A percentile compares a stretch with the other conserved stretches of the same genome.
phyloP scores from a whole-genome alignment of 2,888 invertebrate species.

The Drosophila peninsularis region DNA sequence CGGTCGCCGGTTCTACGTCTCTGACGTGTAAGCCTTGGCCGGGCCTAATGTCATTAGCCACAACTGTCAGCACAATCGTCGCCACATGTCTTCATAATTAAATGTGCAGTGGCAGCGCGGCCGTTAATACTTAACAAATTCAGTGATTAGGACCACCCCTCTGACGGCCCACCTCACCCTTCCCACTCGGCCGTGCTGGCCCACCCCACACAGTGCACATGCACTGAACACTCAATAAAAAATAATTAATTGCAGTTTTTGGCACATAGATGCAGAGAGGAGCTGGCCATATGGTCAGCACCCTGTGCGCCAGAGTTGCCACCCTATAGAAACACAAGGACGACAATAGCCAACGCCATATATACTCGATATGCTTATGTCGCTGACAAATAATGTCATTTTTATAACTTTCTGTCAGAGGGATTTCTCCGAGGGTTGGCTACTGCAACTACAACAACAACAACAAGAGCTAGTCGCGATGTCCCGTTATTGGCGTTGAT shows the following conservation, averaged over 20 bases:
- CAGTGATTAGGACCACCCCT: conserved; percentile 61
- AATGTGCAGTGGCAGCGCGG: conserved; percentile 49
- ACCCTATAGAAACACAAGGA: conserved; percentile 9
- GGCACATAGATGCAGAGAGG: conserved; percentile 47
- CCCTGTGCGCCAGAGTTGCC: conserved; percentile 49
- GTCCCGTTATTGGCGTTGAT: conserved; percentile 77
- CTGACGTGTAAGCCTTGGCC: conserved; percentile 14
- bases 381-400: conserved; percentile 78
- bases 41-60: conserved; percentile 70
- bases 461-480: neutral
- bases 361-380: conserved; percentile 56
- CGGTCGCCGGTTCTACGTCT: conserved; percentile 20
- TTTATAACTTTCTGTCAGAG: conserved; percentile 52
- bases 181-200: neutral
- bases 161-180: neutral
- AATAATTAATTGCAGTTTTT: conserved; percentile 76
- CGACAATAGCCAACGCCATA: conserved; percentile 8
- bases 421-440: conserved; percentile 21
- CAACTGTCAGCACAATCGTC: conserved; percentile 65
- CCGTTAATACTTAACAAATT: conserved; percentile 74
- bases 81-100: conserved; percentile 78
- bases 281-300: conserved; percentile 57
- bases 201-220: conserved; percentile 1
- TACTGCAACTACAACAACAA: conserved; percentile 20
- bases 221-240: conserved; percentile 67